Conservation (phyloP, 2,113 vertebrate species). For the Sigmodon hispidus region DNA sequence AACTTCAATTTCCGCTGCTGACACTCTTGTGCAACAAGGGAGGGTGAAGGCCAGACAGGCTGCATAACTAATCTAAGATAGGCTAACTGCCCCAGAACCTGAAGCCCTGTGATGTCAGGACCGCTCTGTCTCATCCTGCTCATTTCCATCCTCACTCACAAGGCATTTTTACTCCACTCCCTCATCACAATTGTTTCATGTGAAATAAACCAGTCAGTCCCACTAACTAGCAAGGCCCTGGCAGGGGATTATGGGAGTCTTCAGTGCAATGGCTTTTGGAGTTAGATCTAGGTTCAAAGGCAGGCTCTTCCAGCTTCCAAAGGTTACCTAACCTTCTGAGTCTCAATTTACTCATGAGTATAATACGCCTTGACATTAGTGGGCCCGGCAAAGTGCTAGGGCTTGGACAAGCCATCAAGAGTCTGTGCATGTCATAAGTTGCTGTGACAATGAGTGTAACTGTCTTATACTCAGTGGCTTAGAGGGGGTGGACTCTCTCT, state of each 20-base stretch:
- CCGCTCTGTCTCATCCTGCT: not conserved
- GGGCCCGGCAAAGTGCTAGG: not conserved
- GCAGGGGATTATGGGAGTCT: not conserved
- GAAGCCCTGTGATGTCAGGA: not conserved
- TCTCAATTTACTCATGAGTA: not conserved
- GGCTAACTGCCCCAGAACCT: constrained; percentile 31
- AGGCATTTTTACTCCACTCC: not conserved
- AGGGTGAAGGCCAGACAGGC: not conserved
- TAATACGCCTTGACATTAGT: not conserved
- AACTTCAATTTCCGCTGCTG: not conserved
- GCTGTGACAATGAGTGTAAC: no score
- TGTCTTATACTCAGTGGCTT: not conserved
- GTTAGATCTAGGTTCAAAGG: not conserved
- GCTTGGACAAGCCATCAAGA: not conserved
- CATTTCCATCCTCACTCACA: not conserved
- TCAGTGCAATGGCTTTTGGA: not conserved
- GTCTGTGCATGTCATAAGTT: not conserved
- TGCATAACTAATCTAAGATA: constrained; percentile 47
- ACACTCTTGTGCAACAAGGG: not conserved
- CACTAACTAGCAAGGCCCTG: not conserved
- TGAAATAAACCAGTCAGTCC: not conserved
- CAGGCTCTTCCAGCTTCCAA: not conserved
- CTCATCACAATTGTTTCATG: not conserved
- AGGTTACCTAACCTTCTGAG: not conserved
- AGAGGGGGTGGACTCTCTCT: fast-evolving